Conservation (phyloP, 1,140 invertebrate genomes). For the Chionoecetes opilio region DNA sequence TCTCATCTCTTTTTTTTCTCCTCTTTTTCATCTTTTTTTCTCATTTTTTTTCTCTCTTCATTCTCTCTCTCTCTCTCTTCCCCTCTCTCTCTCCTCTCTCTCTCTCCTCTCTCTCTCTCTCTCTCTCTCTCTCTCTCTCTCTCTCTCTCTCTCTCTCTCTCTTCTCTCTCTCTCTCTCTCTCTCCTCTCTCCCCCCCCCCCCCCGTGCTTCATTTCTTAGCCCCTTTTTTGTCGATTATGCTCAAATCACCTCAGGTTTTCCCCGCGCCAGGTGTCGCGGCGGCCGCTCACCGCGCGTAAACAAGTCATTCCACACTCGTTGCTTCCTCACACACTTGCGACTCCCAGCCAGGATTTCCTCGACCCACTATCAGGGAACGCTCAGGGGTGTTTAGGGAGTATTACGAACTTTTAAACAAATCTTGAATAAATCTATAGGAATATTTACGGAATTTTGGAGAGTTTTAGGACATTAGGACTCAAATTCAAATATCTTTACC, state of each 20-base stretch:
- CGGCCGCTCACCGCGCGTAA: neutral
- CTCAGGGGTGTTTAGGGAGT: neutral
- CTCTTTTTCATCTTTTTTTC: neutral
- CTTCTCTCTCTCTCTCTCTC: neutral
- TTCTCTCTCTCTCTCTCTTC: neutral
- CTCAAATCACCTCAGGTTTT: constrained; percentile 7
- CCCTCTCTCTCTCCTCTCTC: constrained; percentile 47
- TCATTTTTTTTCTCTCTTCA: neutral
- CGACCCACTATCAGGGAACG: neutral
- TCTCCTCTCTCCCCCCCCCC: neutral
- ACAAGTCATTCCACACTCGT: constrained; percentile 14
- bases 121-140: constrained; percentile 37
- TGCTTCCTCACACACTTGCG: neutral
- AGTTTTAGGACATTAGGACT: too few species aligned
- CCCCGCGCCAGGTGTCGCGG: neutral
- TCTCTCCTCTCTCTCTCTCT: neutral
- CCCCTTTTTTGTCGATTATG: neutral
- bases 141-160: constrained; percentile 45
- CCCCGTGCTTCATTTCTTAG: neutral
- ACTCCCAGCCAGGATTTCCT: neutral
- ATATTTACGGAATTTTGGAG: too few species aligned
- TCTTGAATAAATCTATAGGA: too few species aligned
- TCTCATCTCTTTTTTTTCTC: neutral
- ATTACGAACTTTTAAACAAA: too few species aligned
- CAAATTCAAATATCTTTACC: too few species aligned